Base-by-base conservation (phyloP, 2,888 invertebrate genomes). In the Agrotis puta region DNA sequence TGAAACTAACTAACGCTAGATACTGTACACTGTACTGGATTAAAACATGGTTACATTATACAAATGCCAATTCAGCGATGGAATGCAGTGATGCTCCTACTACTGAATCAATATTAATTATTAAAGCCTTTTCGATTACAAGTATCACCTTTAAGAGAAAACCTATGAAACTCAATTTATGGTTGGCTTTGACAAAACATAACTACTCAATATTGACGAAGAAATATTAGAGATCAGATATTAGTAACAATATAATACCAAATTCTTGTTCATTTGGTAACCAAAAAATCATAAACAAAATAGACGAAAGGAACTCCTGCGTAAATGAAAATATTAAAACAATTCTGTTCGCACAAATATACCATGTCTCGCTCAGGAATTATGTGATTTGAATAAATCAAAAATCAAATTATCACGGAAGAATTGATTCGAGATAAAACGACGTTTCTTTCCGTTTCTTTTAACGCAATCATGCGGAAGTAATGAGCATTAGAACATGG, bases 311-410 rank as follows among this genome's bases (percentile, higher is more conserved):
- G 14, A 68, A 68, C 59, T 68, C 59, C 62, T 56, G 48, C 72
- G 56, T 72, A 63, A 76, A 68, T 57, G 51, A 59, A 67, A 66
- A 81, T 70, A 69, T 73, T 74, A 70, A 70, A 58, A 66, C 63
- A 57, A 68, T 58, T 70, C 20, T 48, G 27, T 51, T 58, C 66
- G 50, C 43, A 64, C 57, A 63, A 79, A 65, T 58, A 24, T 59
- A 58, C 20, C 27, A 69, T 56, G 51, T 70, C 67, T 58, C 58
- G 57, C 54, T 79, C 61, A 64, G 24, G 50, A 82, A 78, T 72
- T 81, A 84, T 78, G 65, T 72, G 74, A 82, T 74, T 81, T 74
- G 72, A 82, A 82, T 80, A 58, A 77, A 78, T 73, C 71, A 59
- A 65, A 74, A 77, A 74, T 74, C 70, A 66, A 71, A 79, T 73